Evolutionary conservation across 1,140 invertebrate species (phyloP).

Genomic region (Microplitis demolitor): DNA sequence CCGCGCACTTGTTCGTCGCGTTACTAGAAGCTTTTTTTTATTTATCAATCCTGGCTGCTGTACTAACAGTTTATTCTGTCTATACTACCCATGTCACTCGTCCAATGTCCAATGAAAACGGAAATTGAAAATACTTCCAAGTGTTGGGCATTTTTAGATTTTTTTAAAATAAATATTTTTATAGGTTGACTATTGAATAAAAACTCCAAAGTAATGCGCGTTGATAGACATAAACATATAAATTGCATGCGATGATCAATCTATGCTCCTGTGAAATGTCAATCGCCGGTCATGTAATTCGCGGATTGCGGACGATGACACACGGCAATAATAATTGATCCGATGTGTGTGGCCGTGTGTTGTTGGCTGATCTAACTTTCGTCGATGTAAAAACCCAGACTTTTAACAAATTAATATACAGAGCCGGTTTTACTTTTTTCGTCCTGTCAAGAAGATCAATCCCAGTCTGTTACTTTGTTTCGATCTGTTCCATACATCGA

Average conservation of each 20-base stretch:
- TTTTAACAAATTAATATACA: too few relatives aligned
- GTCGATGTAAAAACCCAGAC: too few relatives aligned
- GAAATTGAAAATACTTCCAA: not conserved
- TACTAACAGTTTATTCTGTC: slow-evolving; percentile 6
- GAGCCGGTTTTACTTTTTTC: not conserved
- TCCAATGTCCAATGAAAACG: not conserved
- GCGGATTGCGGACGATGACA: too few relatives aligned
- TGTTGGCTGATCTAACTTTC: too few relatives aligned
- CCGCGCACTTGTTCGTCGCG: not conserved
- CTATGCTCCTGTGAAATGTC: not conserved
- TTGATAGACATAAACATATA: slow-evolving; percentile 15
- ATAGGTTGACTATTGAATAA: not conserved
- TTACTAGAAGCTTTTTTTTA: not conserved
- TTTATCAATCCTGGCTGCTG: slow-evolving; percentile 3
- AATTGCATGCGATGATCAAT: not conserved
- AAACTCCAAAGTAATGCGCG: not conserved
- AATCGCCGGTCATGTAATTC: too few relatives aligned
- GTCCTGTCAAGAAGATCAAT: not conserved
- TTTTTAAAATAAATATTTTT: not conserved
- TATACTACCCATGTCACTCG: not conserved
- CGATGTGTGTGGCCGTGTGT: not conserved
- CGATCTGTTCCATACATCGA: too few relatives aligned
- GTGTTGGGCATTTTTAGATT: not conserved
- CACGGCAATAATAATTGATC: not conserved
- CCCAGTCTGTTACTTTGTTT: not conserved